Percentiles rank a stretch among this genome's conserved stretches.
Conservation (phyloP, 2,888 invertebrate species). For the Synergus gifuensis region DNA sequence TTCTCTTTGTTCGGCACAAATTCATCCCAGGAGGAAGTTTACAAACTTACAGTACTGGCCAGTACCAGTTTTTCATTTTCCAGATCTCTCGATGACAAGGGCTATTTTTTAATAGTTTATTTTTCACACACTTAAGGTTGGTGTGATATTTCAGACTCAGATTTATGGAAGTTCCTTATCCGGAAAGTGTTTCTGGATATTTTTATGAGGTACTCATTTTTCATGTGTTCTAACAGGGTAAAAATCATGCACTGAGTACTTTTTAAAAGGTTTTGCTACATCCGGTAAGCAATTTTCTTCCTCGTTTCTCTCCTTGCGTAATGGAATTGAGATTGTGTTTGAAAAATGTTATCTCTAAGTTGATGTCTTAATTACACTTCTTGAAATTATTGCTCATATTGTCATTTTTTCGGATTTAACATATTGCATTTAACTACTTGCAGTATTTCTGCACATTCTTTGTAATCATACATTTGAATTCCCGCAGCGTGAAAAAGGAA, state of each 20-base stretch:
- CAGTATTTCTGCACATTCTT: neutral
- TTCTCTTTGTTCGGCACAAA: neutral
- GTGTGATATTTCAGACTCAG: neutral
- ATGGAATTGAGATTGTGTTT: neutral
- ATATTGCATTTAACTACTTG: neutral
- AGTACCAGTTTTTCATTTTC: neutral
- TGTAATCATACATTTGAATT: neutral
- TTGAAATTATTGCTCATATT: no score
- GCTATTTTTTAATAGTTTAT: neutral
- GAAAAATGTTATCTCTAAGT: constrained; percentile 8
- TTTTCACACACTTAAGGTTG: constrained; percentile 1
- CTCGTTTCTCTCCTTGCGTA: constrained; percentile 16
- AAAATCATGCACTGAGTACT: neutral
- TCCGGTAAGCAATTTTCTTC: neutral
- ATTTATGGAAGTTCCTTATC: neutral
- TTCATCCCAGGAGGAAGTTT: no score
- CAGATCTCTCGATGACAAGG: neutral
- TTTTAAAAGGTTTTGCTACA: constrained; percentile 2
- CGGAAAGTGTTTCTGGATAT: constrained; percentile 7
- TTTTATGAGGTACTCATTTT: neutral
- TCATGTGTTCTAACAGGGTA: neutral
- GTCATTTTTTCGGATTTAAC: no score
- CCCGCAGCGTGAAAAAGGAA: neutral
- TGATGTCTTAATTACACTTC: neutral
- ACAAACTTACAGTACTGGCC: no score